Evolutionary conservation across 1,140 invertebrate genomes (phyloP).

Genomic region (Tribolium madens): DNA sequence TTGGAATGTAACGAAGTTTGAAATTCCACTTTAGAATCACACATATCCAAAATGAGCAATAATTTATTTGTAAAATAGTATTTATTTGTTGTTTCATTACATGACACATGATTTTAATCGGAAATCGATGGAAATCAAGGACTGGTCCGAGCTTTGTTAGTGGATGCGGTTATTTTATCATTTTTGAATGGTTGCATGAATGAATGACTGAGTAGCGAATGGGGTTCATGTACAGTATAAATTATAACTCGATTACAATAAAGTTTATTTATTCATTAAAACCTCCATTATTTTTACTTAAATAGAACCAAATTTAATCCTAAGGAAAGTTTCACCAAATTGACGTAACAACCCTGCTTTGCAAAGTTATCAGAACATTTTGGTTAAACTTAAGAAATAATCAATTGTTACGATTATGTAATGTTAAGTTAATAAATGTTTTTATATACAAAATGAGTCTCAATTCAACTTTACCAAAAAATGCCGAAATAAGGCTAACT

Average conservation of each 20-base stretch:
- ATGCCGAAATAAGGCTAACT: background rate
- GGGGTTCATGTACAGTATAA: slow-evolving; percentile 35
- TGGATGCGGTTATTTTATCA: slow-evolving; percentile 28
- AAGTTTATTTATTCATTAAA: slow-evolving; percentile 34
- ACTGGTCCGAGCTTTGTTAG: slow-evolving; percentile 28
- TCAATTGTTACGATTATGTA: background rate
- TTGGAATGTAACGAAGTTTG: slow-evolving; percentile 88
- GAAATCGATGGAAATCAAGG: slow-evolving; percentile 28
- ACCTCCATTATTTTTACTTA: slow-evolving; percentile 19
- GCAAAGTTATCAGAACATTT: background rate
- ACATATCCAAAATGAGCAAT: slow-evolving; percentile 19
- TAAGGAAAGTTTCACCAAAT: background rate
- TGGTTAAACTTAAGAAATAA: slow-evolving; percentile 4
- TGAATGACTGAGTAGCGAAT: slow-evolving; percentile 4
- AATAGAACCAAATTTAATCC: slow-evolving; percentile 3
- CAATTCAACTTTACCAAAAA: background rate
- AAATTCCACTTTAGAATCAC: background rate
- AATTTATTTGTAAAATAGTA: slow-evolving; percentile 47
- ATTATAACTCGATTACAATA: slow-evolving; percentile 34
- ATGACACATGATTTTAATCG: slow-evolving; percentile 26
- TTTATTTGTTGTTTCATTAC: slow-evolving; percentile 25
- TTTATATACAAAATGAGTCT: background rate
- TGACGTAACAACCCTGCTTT: background rate
- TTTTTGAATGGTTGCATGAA: slow-evolving; percentile 14
- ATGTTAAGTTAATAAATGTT: background rate